Base-by-base conservation (phyloP, 2,113 vertebrate genomes). In the Turnix velox region DNA sequence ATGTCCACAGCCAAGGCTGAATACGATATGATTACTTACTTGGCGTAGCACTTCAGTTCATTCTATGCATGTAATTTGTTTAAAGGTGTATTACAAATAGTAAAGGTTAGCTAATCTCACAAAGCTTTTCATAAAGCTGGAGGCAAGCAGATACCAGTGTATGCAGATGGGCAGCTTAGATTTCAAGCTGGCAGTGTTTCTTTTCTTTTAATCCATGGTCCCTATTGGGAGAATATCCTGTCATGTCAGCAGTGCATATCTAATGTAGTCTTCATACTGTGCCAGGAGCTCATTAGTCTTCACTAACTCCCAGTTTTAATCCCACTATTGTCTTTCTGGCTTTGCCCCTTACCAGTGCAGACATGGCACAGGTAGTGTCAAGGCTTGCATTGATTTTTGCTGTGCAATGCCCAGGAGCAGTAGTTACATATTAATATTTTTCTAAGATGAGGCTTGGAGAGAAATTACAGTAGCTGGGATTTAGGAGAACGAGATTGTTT, bases 261-360 rank as follows among this genome's bases (percentile, higher is more conserved):
- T 92, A 81, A 93, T 84, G 58, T 8, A 73, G 45, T 42, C 74
- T 91, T 72, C 37, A 66, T 27, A 25, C 1, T 3, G 74, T 90
- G 84, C 73, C 91, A 92, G 54, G 46, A 94, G 65, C 25, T 45
- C 69, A 82, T 94, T 90, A 94, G 52, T 46, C 49, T n/a, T n/a
- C n/a, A n/a, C n/a, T n/a, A 72, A 88, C 42, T 88, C 30, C 25
- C 0, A 0, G 62, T 45, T 10, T 12, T 48, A 69, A 42, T 68
- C 49, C 25, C 72, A 5, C 69, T 84, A 49, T 49, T 87, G 2
- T 87, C 66, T 89, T 92, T 65, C 84, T 92, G 86, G 73, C 52
- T 96, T 90, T 75, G 80, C 84, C 83, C 48, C 69, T 82, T 55
- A 49, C 48, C 37, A 0, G 0, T 31, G 48, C 19, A 57, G 62